Conservation (phyloP, 2,888 invertebrate genomes). For the Onthophagus sagittarius region DNA sequence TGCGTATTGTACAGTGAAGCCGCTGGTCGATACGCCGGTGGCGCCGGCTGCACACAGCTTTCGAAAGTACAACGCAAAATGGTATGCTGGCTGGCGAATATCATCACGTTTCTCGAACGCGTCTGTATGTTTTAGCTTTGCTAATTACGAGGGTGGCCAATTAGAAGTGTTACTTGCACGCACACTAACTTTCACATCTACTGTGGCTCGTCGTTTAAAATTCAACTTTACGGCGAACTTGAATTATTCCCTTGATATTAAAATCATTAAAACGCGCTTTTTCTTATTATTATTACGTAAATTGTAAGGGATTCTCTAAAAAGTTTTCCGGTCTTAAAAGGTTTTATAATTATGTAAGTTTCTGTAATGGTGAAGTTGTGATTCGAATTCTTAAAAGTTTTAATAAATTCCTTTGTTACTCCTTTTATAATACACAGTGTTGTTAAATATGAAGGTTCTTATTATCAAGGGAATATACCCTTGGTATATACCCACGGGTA, state of each 20-base stretch:
- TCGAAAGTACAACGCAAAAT: conserved; percentile 23
- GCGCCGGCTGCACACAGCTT: conserved; percentile 17
- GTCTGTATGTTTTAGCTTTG: conserved; percentile 13
- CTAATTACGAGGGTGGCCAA: conserved; percentile 23
- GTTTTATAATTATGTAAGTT: too few relatives aligned
- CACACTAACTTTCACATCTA: background rate
- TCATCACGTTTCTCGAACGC: conserved; percentile 30
- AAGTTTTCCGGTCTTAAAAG: too few relatives aligned
- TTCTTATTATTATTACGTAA: background rate
- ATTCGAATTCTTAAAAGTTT: too few relatives aligned
- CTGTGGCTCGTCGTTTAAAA: conserved; percentile 29
- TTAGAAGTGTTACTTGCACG: background rate
- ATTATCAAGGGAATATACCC: too few relatives aligned
- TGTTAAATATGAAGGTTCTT: too few relatives aligned
- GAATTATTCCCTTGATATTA: background rate
- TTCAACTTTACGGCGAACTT: conserved; percentile 18
- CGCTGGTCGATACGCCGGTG: conserved; percentile 5
- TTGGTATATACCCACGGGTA: too few relatives aligned
- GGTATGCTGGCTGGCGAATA: conserved; percentile 30
- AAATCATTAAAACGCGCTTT: background rate
- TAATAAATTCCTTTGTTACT: too few relatives aligned
- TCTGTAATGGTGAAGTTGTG: too few relatives aligned
- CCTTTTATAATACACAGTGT: too few relatives aligned
- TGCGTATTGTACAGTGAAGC: conserved; percentile 1
- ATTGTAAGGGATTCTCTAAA: too few relatives aligned